Conservation (phyloP, 1,140 invertebrate species). For the Hyles vespertilio region DNA sequence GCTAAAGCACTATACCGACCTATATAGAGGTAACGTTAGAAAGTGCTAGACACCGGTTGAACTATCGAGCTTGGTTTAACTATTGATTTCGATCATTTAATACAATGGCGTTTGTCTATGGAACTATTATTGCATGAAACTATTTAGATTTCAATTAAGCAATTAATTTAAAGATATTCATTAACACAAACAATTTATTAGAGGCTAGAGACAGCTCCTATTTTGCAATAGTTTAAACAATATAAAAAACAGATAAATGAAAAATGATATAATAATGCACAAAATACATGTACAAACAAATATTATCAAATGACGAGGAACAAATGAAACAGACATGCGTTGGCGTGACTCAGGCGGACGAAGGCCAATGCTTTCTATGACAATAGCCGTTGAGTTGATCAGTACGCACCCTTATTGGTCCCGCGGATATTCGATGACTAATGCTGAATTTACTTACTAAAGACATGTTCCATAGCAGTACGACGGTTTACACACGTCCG, state of each 20-base stretch:
- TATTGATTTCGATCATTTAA: too few species aligned
- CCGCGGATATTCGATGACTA: not conserved
- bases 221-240: not conserved
- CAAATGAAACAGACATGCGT: not conserved
- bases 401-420: slow-evolving; percentile 15
- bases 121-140: too few species aligned
- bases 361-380: slow-evolving; percentile 39
- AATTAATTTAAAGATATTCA: too few species aligned
- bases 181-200: too few species aligned
- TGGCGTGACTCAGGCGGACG: slow-evolving; percentile 18
- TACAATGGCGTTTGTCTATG: too few species aligned
- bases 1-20: too few species aligned
- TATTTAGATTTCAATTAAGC: too few species aligned
- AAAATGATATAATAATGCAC: too few species aligned
- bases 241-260: not conserved
- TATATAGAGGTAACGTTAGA: too few species aligned
- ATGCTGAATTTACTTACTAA: slow-evolving; percentile 2
- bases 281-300: not conserved
- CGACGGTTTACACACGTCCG: slow-evolving; percentile 3
- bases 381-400: slow-evolving; percentile 27
- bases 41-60: too few species aligned
- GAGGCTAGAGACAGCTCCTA: too few species aligned
- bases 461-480: slow-evolving; percentile 10
- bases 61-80: too few species aligned
- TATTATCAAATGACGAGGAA: not conserved